These are phyloP conservation scores for Eupithecia subfuscata DNA, from an alignment of 2,888 invertebrate species.

Conservation along the genomic window DNA sequence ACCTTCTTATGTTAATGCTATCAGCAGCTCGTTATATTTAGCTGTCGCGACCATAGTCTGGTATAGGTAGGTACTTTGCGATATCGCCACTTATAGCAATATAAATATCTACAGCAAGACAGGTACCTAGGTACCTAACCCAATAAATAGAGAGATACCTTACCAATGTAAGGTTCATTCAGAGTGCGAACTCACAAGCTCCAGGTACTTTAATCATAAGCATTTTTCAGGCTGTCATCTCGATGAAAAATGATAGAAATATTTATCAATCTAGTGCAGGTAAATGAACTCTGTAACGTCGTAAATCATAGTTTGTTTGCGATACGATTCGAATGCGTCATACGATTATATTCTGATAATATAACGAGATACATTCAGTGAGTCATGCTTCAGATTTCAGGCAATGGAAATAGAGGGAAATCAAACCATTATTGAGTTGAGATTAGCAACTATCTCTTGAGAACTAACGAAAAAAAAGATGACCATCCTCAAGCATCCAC, in stretches of 20 bases:
- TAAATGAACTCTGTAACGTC: not conserved
- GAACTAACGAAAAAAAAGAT: not conserved
- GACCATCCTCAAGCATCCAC: not conserved
- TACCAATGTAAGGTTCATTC: too few species aligned
- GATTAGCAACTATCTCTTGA: not conserved
- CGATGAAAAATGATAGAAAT: not conserved
- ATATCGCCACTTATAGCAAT: not conserved
- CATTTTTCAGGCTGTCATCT: not conserved
- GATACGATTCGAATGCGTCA: not conserved
- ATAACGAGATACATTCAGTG: not conserved
- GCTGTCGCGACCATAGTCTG: not conserved
- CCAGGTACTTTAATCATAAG: not conserved
- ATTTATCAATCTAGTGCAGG: not conserved
- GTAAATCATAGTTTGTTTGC: not conserved
- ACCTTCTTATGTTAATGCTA: not conserved
- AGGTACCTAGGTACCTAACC: not conserved
- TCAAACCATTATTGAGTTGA: not conserved
- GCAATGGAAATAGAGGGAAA: not conserved
- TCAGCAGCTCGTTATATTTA: not conserved
- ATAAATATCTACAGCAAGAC: not conserved
- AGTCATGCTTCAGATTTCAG: not conserved
- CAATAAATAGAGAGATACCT: not conserved
- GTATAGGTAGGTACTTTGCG: not conserved
- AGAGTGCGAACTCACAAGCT: not conserved
- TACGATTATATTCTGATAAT: not conserved